Conservation (phyloP, 2,113 vertebrate species). For the Myxocyprinus asiaticus region DNA sequence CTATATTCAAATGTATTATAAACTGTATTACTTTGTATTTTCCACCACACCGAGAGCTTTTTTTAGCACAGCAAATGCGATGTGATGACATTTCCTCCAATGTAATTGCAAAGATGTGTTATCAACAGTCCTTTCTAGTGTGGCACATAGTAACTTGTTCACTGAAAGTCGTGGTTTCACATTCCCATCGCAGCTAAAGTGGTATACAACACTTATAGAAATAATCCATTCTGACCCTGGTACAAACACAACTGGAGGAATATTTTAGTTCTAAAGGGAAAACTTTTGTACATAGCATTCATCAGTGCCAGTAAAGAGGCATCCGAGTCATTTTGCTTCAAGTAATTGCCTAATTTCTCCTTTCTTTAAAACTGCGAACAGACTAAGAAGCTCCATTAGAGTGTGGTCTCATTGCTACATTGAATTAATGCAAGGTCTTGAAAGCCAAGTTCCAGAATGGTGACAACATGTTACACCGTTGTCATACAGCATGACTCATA, state of each 20-base stretch:
- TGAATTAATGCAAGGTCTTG: slow-evolving; percentile 34
- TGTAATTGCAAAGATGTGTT: slow-evolving; percentile 3
- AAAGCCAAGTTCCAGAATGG: slow-evolving; percentile 4
- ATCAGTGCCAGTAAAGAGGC: slow-evolving; percentile 19
- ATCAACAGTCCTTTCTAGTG: not conserved
- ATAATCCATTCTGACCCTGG: slow-evolving; percentile 12
- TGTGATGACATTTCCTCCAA: not conserved
- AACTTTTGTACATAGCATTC: not conserved
- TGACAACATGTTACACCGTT: slow-evolving; percentile 18
- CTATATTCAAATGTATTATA: not conserved
- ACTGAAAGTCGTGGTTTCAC: not conserved
- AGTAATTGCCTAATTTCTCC: slow-evolving; percentile 41
- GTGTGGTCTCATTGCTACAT: slow-evolving; percentile 24
- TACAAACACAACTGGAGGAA: slow-evolving; percentile 32
- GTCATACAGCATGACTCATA: slow-evolving; percentile 28
- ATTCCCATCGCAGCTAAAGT: slow-evolving; percentile 6
- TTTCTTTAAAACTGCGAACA: slow-evolving; percentile 17
- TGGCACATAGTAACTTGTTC: not conserved
- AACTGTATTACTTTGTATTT: not conserved
- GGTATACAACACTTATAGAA: slow-evolving; percentile 2
- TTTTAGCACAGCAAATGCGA: slow-evolving; percentile 1
- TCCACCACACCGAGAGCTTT: too few relatives aligned
- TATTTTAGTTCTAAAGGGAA: slow-evolving; percentile 37
- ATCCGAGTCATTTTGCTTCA: slow-evolving; percentile 30
- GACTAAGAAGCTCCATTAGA: slow-evolving; percentile 36